Conservation (phyloP, 2,888 invertebrate species). For the Eumacrocentrus americanus region DNA sequence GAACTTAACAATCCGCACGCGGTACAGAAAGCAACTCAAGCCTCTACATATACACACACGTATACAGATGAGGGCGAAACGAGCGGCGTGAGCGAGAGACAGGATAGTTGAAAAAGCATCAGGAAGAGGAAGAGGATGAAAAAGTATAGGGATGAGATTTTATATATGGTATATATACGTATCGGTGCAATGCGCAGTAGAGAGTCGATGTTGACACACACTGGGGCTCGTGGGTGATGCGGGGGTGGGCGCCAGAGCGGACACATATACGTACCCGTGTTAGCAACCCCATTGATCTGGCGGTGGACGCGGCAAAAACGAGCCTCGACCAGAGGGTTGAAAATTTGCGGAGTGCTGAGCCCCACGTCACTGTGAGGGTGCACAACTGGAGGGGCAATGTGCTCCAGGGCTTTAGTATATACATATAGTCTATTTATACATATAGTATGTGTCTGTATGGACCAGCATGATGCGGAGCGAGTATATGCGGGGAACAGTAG, state of each 20-base stretch:
- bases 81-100: not conserved
- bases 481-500: too few species aligned
- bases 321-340: constrained; percentile 43
- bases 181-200: not conserved
- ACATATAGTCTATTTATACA: too few species aligned
- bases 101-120: constrained; percentile 21
- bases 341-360: constrained; percentile 58
- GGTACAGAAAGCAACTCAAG: constrained; percentile 1
- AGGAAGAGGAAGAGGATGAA: too few species aligned
- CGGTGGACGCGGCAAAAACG: constrained; percentile 59
- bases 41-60: not conserved
- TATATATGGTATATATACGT: not conserved
- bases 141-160: not conserved
- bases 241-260: constrained; percentile 27
- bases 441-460: not conserved
- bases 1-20: constrained; percentile 24
- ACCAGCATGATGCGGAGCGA: not conserved
- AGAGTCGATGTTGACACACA: constrained; percentile 1
- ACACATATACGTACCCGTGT: constrained; percentile 58
- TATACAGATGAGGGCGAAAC: constrained; percentile 2
- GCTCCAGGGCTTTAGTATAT: too few species aligned
- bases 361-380: constrained; percentile 26
- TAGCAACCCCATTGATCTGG: constrained; percentile 62
- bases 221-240: not conserved
- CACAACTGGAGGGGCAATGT: not conserved